These are phyloP conservation scores for Frankliniella fusca DNA, from an alignment of 2,888 invertebrate species.

Conservation along the genomic window DNA sequence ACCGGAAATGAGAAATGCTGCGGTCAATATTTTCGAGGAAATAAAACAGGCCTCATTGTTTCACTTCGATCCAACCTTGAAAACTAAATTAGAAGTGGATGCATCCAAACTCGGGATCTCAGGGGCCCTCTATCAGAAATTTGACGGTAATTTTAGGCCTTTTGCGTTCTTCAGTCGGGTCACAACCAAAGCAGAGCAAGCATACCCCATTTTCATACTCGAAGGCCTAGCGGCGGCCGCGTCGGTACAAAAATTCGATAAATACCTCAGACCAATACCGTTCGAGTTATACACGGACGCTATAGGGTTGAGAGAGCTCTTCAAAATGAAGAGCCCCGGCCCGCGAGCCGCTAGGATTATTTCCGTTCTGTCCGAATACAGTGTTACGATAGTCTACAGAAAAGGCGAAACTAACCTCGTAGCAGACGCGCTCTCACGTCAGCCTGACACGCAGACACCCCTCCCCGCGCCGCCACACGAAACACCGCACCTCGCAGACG, in stretches of 20 bases:
- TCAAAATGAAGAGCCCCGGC: background rate
- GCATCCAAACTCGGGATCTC: background rate
- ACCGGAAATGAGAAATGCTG: background rate
- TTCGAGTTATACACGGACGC: background rate
- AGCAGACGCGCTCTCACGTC: background rate
- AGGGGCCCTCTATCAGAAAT: background rate
- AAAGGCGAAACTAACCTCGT: background rate
- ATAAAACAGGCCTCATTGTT: background rate
- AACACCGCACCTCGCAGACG: too few species aligned
- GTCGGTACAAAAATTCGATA: background rate
- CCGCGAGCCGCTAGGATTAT: background rate
- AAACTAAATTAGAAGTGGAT: background rate
- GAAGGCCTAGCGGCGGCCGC: background rate
- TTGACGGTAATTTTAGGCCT: background rate
- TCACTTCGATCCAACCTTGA: background rate
- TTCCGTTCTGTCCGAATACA: background rate
- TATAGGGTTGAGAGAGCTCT: background rate
- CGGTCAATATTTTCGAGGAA: background rate
- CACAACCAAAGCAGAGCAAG: background rate
- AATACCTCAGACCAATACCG: background rate
- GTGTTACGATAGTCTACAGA: background rate
- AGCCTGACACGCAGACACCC: background rate
- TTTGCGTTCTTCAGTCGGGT: background rate
- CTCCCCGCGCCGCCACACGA: background rate
- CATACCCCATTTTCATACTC: background rate